Evolutionary conservation across 2,888 invertebrate genomes (phyloP).

Genomic region (Mesorhabditis spiculigera): DNA sequence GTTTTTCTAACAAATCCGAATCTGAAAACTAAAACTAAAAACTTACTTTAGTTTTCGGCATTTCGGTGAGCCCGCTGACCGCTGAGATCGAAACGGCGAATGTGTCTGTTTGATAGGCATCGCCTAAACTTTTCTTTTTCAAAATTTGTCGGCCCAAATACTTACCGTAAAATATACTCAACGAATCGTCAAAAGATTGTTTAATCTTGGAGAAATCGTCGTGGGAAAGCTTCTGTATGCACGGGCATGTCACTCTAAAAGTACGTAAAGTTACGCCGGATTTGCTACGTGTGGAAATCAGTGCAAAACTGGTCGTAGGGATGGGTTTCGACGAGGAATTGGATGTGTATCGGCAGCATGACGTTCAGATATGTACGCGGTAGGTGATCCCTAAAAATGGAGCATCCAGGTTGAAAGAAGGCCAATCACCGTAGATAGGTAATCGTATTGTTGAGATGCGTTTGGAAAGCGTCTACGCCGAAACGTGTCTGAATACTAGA

Average conservation of each 20-base stretch:
- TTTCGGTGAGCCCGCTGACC: background rate
- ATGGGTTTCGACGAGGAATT: slow-evolving; percentile 4
- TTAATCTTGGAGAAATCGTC: background rate
- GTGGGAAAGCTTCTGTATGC: background rate
- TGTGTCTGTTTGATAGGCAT: background rate
- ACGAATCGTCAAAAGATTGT: background rate
- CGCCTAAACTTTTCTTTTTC: too few species aligned
- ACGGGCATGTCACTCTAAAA: background rate
- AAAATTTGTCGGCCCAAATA: background rate
- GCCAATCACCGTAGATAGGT: background rate
- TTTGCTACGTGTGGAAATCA: background rate
- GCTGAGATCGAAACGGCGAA: background rate
- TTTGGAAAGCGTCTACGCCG: background rate
- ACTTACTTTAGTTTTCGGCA: background rate
- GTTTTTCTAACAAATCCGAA: background rate
- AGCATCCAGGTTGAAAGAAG: too few species aligned
- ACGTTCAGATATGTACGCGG: slow-evolving; percentile 2
- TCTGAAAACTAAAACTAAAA: background rate
- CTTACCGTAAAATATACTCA: background rate
- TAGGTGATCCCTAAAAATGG: background rate
- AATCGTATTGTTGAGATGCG: background rate
- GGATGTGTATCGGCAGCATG: slow-evolving; percentile 1
- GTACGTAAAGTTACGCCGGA: background rate
- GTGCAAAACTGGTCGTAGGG: background rate
- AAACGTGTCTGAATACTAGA: background rate